Conservation (phyloP, 2,797 vertebrate genomes). For the Sebastes diaconus region DNA sequence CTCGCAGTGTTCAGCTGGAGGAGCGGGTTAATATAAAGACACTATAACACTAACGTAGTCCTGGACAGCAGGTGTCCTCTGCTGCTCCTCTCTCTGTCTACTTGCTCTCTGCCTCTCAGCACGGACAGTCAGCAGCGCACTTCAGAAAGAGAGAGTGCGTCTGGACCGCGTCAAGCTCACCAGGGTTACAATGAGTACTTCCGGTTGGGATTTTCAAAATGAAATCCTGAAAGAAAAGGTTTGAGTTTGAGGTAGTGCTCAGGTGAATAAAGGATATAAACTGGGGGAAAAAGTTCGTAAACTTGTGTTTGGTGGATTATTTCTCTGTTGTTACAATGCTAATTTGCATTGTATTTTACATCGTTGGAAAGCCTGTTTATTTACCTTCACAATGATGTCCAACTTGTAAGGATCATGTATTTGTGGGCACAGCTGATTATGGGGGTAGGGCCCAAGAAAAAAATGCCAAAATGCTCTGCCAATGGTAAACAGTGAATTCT, state of each 20-base stretch:
- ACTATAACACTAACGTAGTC: not conserved
- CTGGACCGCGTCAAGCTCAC: not conserved
- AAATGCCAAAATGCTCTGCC: too few species aligned
- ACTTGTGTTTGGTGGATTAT: too few species aligned
- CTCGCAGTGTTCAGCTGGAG: conserved; percentile 16
- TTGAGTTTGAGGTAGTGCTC: too few species aligned
- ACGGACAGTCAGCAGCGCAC: conserved; percentile 20
- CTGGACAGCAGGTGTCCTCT: not conserved
- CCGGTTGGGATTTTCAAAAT: conserved; percentile 47
- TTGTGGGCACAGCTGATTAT: too few species aligned
- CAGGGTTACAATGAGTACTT: accelerated
- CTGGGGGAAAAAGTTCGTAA: accelerated
- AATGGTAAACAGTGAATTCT: too few species aligned
- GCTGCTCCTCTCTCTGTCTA: not conserved
- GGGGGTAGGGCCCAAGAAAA: accelerated
- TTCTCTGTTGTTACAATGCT: too few species aligned
- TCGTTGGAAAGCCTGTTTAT: too few species aligned
- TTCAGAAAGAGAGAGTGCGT: conserved; percentile 4
- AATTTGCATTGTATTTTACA: too few species aligned
- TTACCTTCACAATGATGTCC: too few species aligned
- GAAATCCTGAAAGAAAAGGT: not conserved
- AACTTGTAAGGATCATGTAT: too few species aligned
- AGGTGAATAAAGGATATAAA: too few species aligned
- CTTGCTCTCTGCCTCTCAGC: conserved; percentile 9
- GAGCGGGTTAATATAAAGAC: not conserved